Base-by-base conservation (phyloP, 2,888 invertebrate species). In the Apoda limacodes region DNA sequence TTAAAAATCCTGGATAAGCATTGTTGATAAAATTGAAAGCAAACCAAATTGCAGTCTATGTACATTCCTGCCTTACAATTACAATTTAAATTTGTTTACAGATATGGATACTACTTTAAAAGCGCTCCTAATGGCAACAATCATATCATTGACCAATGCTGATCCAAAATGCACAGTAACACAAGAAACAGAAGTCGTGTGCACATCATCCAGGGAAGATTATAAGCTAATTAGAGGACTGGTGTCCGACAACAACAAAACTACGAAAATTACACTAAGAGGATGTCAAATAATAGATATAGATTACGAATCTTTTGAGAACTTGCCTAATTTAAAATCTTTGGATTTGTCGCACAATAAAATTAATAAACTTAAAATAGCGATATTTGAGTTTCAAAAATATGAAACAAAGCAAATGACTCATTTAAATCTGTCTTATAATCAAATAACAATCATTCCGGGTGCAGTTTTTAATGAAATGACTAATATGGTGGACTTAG, bases 261-360 rank as follows among this genome's bases (percentile, higher is more conserved):
- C 55, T 3, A 47, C 36, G 10, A 37, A 34, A 2, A 38, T 65
- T 1, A 52, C 36, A 9, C 42, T 65, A 2, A 49, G 37, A 27
- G 40, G 35, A 2, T 64, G 64, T 26, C 51, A 38, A 30, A 50
- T 65, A 41, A 42, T 43, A 10, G 49, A 45, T 5, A 27, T 59
- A 1, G 44, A 48, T 6, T 40, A 35, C 7, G 46, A 50, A 27
- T 43, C 57, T 1, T 59, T 60, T 5, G 40, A 46, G 13, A 41
- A 41, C 22, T 36, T 55, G 2, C 39, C 28, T 13, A 34, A 45
- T 3, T 22, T 68, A 2, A 40, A 55, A 43, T 45, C 53, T 25
- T 41, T 71, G 2, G 68, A 69, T 40, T 30, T 71, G 11, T 65
- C 68, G 3, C 25, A 45, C 5, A 71, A 71, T 35, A 57, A 54